These are phyloP conservation scores for Allacma fusca DNA, from an alignment of 2,888 invertebrate genomes.

Conservation along the genomic window DNA sequence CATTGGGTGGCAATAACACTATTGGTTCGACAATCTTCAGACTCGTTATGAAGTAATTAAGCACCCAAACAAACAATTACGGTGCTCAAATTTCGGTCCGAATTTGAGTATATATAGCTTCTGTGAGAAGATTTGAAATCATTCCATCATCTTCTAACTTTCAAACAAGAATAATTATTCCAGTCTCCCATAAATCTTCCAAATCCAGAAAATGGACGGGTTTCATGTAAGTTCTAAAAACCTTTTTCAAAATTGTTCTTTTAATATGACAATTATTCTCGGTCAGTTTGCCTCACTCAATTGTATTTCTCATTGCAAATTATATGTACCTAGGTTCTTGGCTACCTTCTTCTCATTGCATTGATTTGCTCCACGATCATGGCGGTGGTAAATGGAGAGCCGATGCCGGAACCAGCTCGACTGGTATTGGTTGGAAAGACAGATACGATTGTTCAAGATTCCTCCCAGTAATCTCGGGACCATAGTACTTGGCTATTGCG, in stretches of 20 bases:
- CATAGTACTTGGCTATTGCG: too few species aligned
- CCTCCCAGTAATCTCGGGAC: neutral
- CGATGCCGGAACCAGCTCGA: neutral
- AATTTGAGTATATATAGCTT: neutral
- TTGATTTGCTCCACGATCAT: neutral
- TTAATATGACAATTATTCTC: too few species aligned
- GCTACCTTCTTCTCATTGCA: neutral
- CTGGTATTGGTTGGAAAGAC: neutral
- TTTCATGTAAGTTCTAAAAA: neutral
- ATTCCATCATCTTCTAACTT: too few species aligned
- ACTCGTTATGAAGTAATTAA: too few species aligned
- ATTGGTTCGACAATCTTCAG: too few species aligned
- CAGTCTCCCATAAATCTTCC: neutral
- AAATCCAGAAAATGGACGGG: neutral
- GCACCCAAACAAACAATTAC: too few species aligned
- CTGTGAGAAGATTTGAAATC: neutral
- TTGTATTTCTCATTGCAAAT: neutral
- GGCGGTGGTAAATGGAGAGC: neutral
- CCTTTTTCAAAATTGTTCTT: neutral
- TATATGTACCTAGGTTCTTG: neutral
- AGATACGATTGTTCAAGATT: neutral
- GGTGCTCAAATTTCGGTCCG: too few species aligned
- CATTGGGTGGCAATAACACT: too few species aligned
- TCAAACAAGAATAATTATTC: too few species aligned
- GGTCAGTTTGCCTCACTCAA: neutral